Evolutionary conservation across 2,797 vertebrate genomes (phyloP).

Genomic region (Geotrypetes seraphini): DNA sequence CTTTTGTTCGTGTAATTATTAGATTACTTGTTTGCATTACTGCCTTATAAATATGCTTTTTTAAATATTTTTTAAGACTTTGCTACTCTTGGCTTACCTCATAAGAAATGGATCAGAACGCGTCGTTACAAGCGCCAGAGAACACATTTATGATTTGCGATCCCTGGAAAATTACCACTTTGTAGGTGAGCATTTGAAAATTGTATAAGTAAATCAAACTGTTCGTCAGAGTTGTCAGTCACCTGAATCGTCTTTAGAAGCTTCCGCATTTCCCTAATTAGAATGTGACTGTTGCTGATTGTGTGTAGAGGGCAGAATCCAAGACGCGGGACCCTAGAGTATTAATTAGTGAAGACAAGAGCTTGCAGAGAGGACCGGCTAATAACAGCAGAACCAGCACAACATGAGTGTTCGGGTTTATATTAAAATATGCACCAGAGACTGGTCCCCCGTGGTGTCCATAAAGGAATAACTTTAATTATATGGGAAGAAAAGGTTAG

Average conservation of each 20-base stretch:
- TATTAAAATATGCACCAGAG: slow-evolving; percentile 75
- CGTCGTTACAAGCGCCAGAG: slow-evolving; percentile 94
- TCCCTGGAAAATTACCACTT: slow-evolving; percentile 97
- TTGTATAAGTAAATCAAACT: slow-evolving; percentile 73
- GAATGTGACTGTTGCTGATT: slow-evolving; percentile 70
- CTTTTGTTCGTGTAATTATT: slow-evolving; percentile 50
- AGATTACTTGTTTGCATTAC: slow-evolving; percentile 57
- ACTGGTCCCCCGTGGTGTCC: slow-evolving; percentile 71
- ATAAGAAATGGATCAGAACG: slow-evolving; percentile 96
- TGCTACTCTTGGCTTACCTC: slow-evolving; percentile 90
- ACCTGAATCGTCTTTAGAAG: slow-evolving; percentile 56
- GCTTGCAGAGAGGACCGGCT: slow-evolving; percentile 71
- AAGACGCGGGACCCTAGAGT: slow-evolving; percentile 70
- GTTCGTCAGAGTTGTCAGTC: slow-evolving; percentile 65
- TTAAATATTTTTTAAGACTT: slow-evolving; percentile 67
- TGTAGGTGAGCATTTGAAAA: slow-evolving; percentile 81
- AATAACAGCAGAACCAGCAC: slow-evolving; percentile 79
- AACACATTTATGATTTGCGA: slow-evolving; percentile 96
- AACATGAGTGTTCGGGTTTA: slow-evolving; percentile 70
- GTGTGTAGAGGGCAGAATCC: slow-evolving; percentile 67
- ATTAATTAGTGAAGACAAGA: slow-evolving; percentile 78
- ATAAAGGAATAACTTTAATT: slow-evolving; percentile 75
- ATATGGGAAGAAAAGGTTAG: slow-evolving; percentile 74
- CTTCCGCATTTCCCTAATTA: slow-evolving; percentile 66
- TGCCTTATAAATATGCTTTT: not conserved